Base-by-base conservation (phyloP, 92 coral and sea anemone genomes). In the Epizoanthus stellaris region DNA sequence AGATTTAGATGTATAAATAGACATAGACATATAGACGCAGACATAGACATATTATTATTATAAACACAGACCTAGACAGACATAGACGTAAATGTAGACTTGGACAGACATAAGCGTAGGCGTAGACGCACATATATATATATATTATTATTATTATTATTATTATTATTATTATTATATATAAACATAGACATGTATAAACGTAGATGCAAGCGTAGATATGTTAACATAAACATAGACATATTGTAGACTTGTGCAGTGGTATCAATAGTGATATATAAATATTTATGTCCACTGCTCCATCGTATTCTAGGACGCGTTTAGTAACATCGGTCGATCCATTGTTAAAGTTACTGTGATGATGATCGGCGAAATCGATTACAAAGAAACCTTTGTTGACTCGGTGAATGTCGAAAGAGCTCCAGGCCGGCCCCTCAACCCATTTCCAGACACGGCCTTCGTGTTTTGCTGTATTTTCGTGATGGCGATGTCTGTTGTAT, bases 321-420 rank as follows among this genome's bases (percentile, higher is more conserved):
- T 85, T 60, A 6, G 81, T 4, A 47, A 45, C 45, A 19, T 85
- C 59, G 79, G 49, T 9, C n/a, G 30, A 17, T 73, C 88, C 30
- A 14, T 85, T 65, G 80, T 47, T 6, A 85, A 67, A 57, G 80
- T 68, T 19, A 6, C 74, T 9, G 82, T 74, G 66, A 85, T 85
- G 88, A 74, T 47, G 82, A 75, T 85, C 61, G 88, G 88, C 13
- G 88, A 85, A 72, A 57, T 85, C 36, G 88, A 79, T 45, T 85
- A 74, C 68, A 43, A 79, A 75, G 88, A 85, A 6, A 60, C 77
- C 53, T 85, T 85, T 38, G 67, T 85, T 47, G 88, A 85, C 80
- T 13, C 88, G 14, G 49, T 20, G 6, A 59, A 39, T 38, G 40
- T 45, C 40, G 12, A 16, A 62, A 75, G 19, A 25, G 60, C 66